A percentile compares a stretch with the other conserved stretches of the same genome.
Evolutionary conservation across 92 coral and sea anemone species (phyloP).

Genomic region (Paramuricea clavata): DNA sequence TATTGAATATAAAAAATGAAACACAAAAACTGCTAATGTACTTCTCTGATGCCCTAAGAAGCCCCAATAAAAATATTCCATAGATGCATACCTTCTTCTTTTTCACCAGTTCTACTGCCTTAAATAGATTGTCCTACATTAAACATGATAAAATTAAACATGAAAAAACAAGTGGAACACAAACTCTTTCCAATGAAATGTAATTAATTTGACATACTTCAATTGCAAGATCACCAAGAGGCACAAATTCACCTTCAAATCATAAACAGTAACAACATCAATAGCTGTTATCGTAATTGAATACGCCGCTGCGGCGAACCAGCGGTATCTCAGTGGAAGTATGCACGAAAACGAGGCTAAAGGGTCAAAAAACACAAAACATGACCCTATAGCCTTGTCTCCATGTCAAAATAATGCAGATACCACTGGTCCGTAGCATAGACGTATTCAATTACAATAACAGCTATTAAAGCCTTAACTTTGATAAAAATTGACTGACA

Average conservation of each 20-base stretch:
- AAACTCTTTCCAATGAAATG: background rate
- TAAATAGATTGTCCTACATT: conserved; percentile 14
- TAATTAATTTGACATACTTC: conserved; percentile 4
- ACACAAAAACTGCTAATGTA: background rate
- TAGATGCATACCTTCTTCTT: conserved; percentile 11
- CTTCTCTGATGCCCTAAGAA: no score
- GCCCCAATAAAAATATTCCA: background rate
- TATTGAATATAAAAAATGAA: background rate
- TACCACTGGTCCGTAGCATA: no score
- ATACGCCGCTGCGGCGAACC: no score
- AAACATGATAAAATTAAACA: background rate
- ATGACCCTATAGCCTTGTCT: no score
- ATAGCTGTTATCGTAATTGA: no score
- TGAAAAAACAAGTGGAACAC: background rate
- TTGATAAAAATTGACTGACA: no score
- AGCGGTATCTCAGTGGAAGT: no score
- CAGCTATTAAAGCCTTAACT: no score
- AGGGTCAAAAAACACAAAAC: no score
- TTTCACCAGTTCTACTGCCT: conserved; percentile 33
- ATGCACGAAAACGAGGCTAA: no score
- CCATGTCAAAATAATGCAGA: no score
- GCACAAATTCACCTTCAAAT: conserved; percentile 1
- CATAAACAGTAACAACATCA: background rate
- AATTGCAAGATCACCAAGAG: conserved; percentile 30
- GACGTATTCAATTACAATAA: no score